Evolutionary conservation across 2,797 vertebrate species (phyloP), one percentile per base, ranked within the genome.

Genomic region (Balearica regulorum): DNA sequence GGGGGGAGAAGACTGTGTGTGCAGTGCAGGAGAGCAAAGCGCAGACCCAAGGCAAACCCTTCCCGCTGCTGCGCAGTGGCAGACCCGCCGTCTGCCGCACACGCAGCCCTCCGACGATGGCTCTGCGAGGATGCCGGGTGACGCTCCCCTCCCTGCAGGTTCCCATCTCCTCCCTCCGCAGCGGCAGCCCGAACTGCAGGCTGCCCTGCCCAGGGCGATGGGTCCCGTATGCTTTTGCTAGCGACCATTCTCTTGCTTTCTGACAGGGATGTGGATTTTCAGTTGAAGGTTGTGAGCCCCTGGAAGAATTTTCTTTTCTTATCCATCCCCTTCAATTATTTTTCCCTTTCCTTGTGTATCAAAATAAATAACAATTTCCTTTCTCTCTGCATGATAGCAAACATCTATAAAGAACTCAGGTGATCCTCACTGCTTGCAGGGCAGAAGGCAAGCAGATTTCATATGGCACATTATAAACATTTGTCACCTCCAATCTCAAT

Each of bases 371-470:
- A 83, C 57, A n/a, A 53, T 66, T 90, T 89, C 79, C 82, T 86
- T 92, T 94, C 54, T 75, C 41, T 85, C 69, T 78, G 51, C 89
- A 53, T 54, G 69, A 21, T 73, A 64, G 61, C 65, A 87, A 92
- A 65, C 77, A 61, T 96, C 83, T 84, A 54, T 87, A 92, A 89
- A 87, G 84, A 96, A 91, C 96, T 97, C 96, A 96, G 96, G 96
- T 93, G 96, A 93, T 90, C 72, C 66, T 90, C 80, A 49, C 71
- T 96, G 79, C 82, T 94, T 91, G 82, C 87, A 72, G 58, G 76
- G 82, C 88, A 96, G 93, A 77, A 91, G 39, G 86, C 89, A 70
- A 83, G 94, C 87, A 89, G 79, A 25, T 91, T 87, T 91, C 78
- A 46, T 53, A n/a, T 44, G 68, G 86, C 68, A 83, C 94, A 62